These are phyloP conservation scores for Stenichneumon culpator DNA, from an alignment of 2,888 invertebrate genomes.

Conservation along the genomic window DNA sequence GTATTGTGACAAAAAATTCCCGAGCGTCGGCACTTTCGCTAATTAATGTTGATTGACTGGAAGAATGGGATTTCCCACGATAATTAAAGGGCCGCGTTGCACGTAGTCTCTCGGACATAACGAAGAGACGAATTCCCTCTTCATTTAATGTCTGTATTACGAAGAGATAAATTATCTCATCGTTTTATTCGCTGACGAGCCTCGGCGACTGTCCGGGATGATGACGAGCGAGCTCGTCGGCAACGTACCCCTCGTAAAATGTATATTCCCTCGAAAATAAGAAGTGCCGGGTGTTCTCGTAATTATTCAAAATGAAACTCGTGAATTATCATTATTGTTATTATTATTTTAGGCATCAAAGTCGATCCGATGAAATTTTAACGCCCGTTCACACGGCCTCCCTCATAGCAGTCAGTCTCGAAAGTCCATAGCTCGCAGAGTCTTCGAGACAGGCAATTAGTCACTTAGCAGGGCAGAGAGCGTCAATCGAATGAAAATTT, in stretches of 20 bases:
- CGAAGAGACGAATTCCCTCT: conserved; percentile 13
- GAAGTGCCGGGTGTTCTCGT: conserved; percentile 68
- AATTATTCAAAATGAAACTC: conserved; percentile 82
- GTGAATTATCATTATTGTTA: conserved; percentile 62
- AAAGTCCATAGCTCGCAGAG: conserved; percentile 1
- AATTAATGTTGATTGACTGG: conserved; percentile 35
- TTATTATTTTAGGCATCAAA: conserved; percentile 68
- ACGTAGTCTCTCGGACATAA: neutral
- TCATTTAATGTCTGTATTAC: neutral
- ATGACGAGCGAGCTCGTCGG: conserved; percentile 16
- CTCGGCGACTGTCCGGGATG: conserved; percentile 42
- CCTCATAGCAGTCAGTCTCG: neutral
- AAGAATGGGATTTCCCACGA: conserved; percentile 40
- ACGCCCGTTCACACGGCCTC: conserved; percentile 8
- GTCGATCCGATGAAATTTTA: conserved; percentile 15
- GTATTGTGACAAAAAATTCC: neutral
- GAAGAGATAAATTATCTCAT: conserved; percentile 13
- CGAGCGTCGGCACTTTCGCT: conserved; percentile 9
- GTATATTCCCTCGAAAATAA: neutral
- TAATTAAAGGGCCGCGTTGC: conserved; percentile 20
- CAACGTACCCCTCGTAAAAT: neutral
- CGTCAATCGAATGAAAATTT: conserved; percentile 45
- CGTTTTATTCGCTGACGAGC: conserved; percentile 23
- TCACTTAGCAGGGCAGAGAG: conserved; percentile 19
- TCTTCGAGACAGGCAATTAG: conserved; percentile 38